phyloP scores from a whole-genome alignment of 2,797 vertebrate species.

The Tenualosa ilisha region DNA sequence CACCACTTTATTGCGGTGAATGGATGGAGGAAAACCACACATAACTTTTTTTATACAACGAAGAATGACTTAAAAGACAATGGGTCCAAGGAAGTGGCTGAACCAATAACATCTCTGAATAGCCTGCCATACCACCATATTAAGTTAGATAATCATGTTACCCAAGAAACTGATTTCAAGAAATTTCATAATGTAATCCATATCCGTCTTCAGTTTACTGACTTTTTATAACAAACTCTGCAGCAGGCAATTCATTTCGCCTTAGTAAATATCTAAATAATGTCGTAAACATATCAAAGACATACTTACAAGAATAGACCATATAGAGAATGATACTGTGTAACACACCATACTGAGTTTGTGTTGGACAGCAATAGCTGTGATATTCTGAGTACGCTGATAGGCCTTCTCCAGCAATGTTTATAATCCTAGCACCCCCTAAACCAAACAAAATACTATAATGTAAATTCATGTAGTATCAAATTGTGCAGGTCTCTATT shows the following conservation, averaged over 20 bases:
- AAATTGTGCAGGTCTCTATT: too few relatives aligned
- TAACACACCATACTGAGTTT: too few relatives aligned
- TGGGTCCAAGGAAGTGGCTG: not conserved
- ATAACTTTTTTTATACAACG: not conserved
- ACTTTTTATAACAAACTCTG: not conserved
- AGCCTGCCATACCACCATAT: not conserved
- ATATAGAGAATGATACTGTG: too few relatives aligned
- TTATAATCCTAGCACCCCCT: not conserved
- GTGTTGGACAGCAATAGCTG: too few relatives aligned
- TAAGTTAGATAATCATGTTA: not conserved
- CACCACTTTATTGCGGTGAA: not conserved
- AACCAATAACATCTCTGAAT: not conserved
- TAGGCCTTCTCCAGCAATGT: not conserved
- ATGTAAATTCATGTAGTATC: too few relatives aligned
- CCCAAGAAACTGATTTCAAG: not conserved
- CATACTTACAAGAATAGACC: too few relatives aligned
- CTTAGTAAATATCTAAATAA: too few relatives aligned
- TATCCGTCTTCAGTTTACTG: not conserved
- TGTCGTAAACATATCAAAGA: too few relatives aligned
- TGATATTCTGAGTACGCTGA: not conserved
- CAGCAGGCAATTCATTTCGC: too few relatives aligned
- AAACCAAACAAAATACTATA: not conserved
- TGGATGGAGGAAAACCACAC: not conserved
- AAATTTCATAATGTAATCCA: not conserved
- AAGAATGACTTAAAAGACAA: not conserved